phyloP scores from a whole-genome alignment of 2,797 vertebrate genomes.

The Vipera latastei region DNA sequence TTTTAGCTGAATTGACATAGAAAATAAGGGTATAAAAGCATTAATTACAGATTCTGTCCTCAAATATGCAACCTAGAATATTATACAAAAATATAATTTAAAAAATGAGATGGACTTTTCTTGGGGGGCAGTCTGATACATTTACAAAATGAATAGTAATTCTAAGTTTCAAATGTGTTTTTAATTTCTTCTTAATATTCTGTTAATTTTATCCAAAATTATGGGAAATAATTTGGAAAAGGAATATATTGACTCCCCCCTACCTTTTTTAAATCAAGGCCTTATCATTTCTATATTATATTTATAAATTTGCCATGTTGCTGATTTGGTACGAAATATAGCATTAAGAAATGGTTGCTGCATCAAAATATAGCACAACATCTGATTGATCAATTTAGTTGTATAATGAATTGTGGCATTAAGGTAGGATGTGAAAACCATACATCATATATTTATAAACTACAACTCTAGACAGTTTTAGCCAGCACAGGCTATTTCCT shows the following conservation, averaged over 20 bases:
- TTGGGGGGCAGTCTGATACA: not conserved
- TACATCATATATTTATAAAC: conserved; percentile 19
- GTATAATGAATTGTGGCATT: not conserved
- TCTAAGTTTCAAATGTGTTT: not conserved
- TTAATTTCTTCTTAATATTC: not conserved
- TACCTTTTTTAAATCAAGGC: not conserved
- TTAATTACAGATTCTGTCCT: no score
- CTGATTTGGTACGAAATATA: not conserved
- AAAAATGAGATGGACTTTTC: not conserved
- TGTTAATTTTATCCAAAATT: not conserved
- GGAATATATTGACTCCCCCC: not conserved
- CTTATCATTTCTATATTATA: not conserved
- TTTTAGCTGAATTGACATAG: not conserved
- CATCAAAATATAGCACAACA: not conserved
- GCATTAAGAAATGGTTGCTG: not conserved
- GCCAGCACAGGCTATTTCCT: not conserved
- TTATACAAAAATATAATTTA: not conserved
- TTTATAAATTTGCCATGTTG: not conserved
- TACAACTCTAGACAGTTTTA: not conserved
- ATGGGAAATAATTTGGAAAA: not conserved
- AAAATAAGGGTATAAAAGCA: not conserved
- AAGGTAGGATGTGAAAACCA: not conserved
- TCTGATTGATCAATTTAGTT: not conserved
- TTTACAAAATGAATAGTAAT: not conserved
- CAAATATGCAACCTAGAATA: not conserved